A percentile compares a stretch with the other conserved stretches of the same genome.
These are phyloP conservation scores for Characodon lateralis DNA, from an alignment of 2,797 vertebrate genomes.

Conservation along the genomic window DNA sequence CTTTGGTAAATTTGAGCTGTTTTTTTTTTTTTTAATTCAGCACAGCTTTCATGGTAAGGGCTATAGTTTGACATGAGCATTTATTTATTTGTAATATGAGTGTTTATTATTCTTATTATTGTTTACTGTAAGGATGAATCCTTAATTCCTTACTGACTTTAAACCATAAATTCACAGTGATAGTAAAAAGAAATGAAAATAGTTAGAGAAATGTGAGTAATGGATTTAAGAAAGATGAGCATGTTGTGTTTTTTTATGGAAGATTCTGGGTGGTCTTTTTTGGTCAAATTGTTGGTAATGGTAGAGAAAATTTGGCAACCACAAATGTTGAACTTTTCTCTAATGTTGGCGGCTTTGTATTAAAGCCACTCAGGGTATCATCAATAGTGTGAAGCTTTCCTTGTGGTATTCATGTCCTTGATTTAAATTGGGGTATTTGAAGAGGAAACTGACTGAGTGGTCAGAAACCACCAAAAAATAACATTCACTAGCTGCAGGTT, in stretches of 20 bases:
- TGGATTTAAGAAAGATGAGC: constrained; percentile 44
- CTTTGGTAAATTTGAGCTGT: no score
- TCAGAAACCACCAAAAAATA: constrained; percentile 57
- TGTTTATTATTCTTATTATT: neutral
- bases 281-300: constrained; percentile 56
- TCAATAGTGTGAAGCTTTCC: constrained; percentile 48
- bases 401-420: constrained; percentile 49
- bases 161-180: constrained; percentile 31
- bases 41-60: neutral
- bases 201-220: constrained; percentile 62
- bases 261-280: constrained; percentile 68
- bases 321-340: constrained; percentile 56
- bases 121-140: neutral
- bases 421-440: constrained; percentile 49
- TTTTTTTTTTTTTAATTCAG: no score
- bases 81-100: neutral
- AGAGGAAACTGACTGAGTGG: constrained; percentile 39
- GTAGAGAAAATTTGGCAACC: constrained; percentile 34
- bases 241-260: constrained; percentile 27
- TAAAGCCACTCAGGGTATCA: constrained; percentile 51
- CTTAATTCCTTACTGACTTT: neutral
- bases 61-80: neutral
- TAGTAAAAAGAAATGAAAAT: constrained; percentile 42
- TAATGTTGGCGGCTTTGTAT: constrained; percentile 52
- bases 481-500: constrained; percentile 34